Evolutionary conservation across 2,888 invertebrate genomes (phyloP), one percentile per base, ranked within the genome.

Genomic region (Leptopilina myrica): DNA sequence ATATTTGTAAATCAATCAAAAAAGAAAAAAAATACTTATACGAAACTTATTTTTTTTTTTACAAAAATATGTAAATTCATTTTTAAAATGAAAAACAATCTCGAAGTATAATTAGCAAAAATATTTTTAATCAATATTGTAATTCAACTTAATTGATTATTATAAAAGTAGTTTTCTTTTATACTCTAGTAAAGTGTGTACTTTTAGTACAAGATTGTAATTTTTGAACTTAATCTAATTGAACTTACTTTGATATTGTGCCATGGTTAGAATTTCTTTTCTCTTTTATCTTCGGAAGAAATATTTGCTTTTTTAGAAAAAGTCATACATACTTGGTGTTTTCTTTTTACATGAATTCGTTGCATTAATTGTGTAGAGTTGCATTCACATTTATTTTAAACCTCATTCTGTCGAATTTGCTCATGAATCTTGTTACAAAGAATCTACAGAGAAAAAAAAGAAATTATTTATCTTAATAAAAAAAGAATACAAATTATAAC

Each of bases 361-460:
- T 56, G 56, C 5, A 46, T 75, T n/a, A 26, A 14, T 64, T 33
- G 20, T 26, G n/a, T 20, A 7, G 33, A n/a, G 49, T 59, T 15
- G 59, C 15, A 69, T 66, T 20, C 11, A 14, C 46, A 12, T 40
- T 65, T 49, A 0, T 9, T 56, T 86, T 85, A 88, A 40, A 84
- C 76, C 75, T 84, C 83, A 65, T 82, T 81, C 75, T 89, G 88
- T 77, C 80, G 82, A 77, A 90, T 82, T 80, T 90, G 90, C 56
- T 90, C 88, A 69, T 87, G 85, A 20, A 90, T 89, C 83, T 90
- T 90, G 33, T 78, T 84, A 82, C 80, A 87, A 67, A 90, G 80
- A 77, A 88, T 80, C 89, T 90, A 78, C 11, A 86, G 85, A 75
- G 77, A 78, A 79, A 56, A 56, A 75, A 49, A 5, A 53, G 46